Evolutionary conservation across 2,888 invertebrate species (phyloP).

Genomic region (Theristus sp.): DNA sequence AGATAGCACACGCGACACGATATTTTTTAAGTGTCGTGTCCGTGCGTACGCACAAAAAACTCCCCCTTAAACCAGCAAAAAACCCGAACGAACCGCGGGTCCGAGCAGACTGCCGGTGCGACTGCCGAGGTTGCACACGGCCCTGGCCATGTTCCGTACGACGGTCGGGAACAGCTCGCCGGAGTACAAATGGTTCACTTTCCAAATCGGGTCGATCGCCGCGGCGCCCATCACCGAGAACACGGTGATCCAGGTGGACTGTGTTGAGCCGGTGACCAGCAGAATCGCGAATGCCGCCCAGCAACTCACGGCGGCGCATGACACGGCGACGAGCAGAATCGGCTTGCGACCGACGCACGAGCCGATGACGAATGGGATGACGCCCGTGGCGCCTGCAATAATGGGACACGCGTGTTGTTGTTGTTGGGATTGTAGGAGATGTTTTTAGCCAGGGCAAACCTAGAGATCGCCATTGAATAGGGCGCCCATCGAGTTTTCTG

Average conservation of each 20-base stretch:
- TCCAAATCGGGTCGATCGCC: slow-evolving; percentile 9
- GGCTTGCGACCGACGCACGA: slow-evolving; percentile 5
- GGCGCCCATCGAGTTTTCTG: too few relatives aligned
- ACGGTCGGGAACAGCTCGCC: slow-evolving; percentile 9
- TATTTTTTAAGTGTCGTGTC: too few relatives aligned
- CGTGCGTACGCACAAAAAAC: too few relatives aligned
- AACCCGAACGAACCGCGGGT: slow-evolving; percentile 6
- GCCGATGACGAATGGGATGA: slow-evolving; percentile 4
- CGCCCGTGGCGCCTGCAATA: slow-evolving; percentile 3
- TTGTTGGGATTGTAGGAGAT: too few relatives aligned
- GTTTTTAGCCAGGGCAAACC: too few relatives aligned
- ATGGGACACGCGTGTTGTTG: too few relatives aligned
- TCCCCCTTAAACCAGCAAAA: not conserved
- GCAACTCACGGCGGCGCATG: not conserved
- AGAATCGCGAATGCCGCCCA: slow-evolving; percentile 3
- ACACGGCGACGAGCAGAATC: not conserved
- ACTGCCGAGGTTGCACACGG: slow-evolving; percentile 10
- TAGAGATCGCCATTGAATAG: too few relatives aligned
- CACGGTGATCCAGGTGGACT: not conserved
- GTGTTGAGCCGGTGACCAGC: not conserved
- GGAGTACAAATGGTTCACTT: slow-evolving; percentile 8
- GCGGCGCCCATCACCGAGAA: slow-evolving; percentile 4
- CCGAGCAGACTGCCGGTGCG: slow-evolving; percentile 7
- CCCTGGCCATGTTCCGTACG: slow-evolving; percentile 10
- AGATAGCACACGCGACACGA: too few relatives aligned